Base-by-base conservation (phyloP, 2,113 vertebrate genomes). In the Odontesthes bonariensis region DNA sequence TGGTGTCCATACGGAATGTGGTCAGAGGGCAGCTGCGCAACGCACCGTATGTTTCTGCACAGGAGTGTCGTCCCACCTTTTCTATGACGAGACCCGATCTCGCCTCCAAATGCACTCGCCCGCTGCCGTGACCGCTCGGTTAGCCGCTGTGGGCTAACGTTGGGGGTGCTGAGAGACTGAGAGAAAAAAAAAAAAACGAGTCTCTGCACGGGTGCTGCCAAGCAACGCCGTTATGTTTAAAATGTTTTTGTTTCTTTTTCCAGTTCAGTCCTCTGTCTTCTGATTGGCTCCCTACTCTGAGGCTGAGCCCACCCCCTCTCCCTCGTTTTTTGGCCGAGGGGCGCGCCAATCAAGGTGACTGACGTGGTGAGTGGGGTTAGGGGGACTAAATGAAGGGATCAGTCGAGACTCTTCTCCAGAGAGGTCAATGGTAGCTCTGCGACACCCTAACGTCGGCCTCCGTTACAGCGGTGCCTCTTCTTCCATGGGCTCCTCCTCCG, bases 401-500 rank as follows among this genome's bases (percentile, higher is more conserved):
- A 57, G 86, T 86, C 78, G 77, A 86, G 83, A 82, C 88, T 87
- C 86, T 85, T 91, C 91, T 90, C 82, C 69, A 49, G 71, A 88
- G 88, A 91, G 91, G 88, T 89, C 86, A 86, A 89, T 31, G 77
- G 76, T 77, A 68, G 78, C 88, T 54, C 40, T 75, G 88, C 64
- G 66, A 89, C 86, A 77, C 86, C 77, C 70, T 81, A 19, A 22
- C 35, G 76, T 69, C 83, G 55, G 51, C 84, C 59, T 95, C 75
- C 0, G 78, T 89, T 96, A 97, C 94, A 95, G 93, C 75, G 92
- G 86, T 49, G 96, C 95, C 89, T 97, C 97, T 56, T 96, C 96
- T 61, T 97, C 97, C 97, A 97, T 98, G 8, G 97, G 97, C 64
- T 97, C 97, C 75, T 97, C 97, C 51, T 93, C 90, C 0, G 91